These are phyloP conservation scores for Tragelaphus strepsiceros DNA, from an alignment of 2,113 vertebrate genomes.

Conservation along the genomic window DNA sequence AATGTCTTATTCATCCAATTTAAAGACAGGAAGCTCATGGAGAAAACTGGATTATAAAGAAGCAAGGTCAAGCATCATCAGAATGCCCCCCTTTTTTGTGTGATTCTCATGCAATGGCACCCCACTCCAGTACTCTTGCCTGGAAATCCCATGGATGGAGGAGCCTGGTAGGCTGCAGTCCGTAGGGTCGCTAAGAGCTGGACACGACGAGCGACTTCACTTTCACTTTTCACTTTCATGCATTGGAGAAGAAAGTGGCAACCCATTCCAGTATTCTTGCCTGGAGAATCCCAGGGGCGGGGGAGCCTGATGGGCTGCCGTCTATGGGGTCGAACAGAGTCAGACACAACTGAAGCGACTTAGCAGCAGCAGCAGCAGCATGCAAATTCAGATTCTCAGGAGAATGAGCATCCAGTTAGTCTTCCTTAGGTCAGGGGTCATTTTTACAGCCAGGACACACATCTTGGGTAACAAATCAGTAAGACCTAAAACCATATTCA, in stretches of 20 bases:
- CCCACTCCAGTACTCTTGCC: too few species aligned
- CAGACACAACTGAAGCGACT: rapidly evolving
- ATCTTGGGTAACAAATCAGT: neutral
- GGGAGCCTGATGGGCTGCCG: neutral
- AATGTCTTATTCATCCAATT: neutral
- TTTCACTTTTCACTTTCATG: too few species aligned
- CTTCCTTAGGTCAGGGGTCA: neutral
- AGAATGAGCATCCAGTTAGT: neutral
- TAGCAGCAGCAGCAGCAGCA: neutral
- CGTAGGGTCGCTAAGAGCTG: too few species aligned
- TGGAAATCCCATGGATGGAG: too few species aligned
- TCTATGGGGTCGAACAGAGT: neutral
- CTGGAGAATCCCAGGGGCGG: too few species aligned
- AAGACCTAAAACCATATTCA: neutral
- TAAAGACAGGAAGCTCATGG: neutral
- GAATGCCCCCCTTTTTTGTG: neutral
- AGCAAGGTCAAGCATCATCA: neutral
- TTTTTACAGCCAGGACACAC: neutral
- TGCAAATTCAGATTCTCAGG: neutral
- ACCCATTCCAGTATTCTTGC: too few species aligned
- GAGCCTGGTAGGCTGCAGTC: too few species aligned
- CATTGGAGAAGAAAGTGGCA: too few species aligned
- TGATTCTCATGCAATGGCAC: neutral
- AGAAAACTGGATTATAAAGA: neutral
- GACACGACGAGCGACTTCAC: too few species aligned